phyloP scores from a whole-genome alignment of 2,113 vertebrate genomes.

The Castor canadensis region DNA sequence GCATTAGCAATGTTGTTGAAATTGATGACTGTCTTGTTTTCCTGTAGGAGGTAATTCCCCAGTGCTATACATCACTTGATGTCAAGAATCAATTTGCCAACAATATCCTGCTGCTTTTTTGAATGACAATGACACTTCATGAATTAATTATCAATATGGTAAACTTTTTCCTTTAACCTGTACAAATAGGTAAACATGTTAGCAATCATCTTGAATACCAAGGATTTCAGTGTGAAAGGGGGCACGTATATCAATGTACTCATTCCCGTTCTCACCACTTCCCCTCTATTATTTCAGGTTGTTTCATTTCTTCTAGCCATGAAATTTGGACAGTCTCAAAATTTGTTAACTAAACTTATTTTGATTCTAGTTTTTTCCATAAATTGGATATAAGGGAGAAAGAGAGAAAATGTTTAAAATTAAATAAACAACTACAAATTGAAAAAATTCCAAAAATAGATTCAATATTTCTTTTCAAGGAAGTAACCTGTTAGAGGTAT shows the following conservation, averaged over 20 bases:
- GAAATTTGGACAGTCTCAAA: neutral
- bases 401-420: neutral
- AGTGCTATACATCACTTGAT: neutral
- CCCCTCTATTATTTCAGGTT: neutral
- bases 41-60: neutral
- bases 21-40: neutral
- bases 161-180: neutral
- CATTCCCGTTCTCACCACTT: neutral
- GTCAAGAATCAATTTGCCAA: neutral
- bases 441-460: neutral
- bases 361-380: neutral
- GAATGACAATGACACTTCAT: neutral
- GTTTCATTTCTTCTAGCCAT: neutral
- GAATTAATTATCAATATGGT: neutral
- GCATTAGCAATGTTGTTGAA: neutral
- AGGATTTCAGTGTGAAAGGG: neutral
- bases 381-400: neutral
- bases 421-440: neutral
- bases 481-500: neutral
- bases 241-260: rapidly evolving
- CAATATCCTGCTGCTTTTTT: neutral
- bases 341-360: neutral
- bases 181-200: neutral
- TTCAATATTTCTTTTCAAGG: neutral
- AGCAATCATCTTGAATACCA: neutral